Evolutionary conservation across 1,140 invertebrate species (phyloP).

Genomic region (Neuroterus valhalla): DNA sequence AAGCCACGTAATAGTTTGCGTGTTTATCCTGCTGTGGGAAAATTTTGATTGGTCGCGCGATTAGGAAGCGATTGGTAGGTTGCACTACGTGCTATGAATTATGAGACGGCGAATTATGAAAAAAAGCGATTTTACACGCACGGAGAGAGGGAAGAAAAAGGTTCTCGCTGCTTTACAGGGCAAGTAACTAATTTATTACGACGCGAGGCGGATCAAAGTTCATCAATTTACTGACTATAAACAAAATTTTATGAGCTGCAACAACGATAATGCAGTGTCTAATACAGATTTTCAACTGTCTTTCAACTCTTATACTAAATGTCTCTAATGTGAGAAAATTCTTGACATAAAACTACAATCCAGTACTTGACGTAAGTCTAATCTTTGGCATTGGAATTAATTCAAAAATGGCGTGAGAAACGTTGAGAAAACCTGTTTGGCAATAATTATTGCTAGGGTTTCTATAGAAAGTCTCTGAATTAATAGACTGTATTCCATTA

Average conservation of each 20-base stretch:
- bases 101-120: slow-evolving; percentile 14
- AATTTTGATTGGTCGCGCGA: slow-evolving; percentile 53
- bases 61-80: slow-evolving; percentile 27
- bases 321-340: neutral
- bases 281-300: neutral
- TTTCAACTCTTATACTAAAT: neutral
- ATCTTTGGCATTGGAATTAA: neutral
- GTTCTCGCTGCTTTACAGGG: slow-evolving; percentile 8
- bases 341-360: neutral
- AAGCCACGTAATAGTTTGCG: slow-evolving; percentile 45
- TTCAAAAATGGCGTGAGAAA: neutral
- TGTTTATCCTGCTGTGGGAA: slow-evolving; percentile 53
- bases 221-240: slow-evolving; percentile 12
- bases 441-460: neutral
- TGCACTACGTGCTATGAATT: slow-evolving; percentile 28
- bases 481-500: neutral
- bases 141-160: slow-evolving; percentile 2
- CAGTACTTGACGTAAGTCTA: neutral
- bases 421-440: neutral
- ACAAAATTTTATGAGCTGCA: neutral
- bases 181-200: slow-evolving; percentile 11
- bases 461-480: slow-evolving; percentile 14
- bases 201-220: slow-evolving; percentile 11
- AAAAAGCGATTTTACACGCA: slow-evolving; percentile 18
- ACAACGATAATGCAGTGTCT: neutral